Evolutionary conservation across 2,113 vertebrate genomes (phyloP), one percentile per base, ranked within the genome.

Genomic region (Gobio gobio): DNA sequence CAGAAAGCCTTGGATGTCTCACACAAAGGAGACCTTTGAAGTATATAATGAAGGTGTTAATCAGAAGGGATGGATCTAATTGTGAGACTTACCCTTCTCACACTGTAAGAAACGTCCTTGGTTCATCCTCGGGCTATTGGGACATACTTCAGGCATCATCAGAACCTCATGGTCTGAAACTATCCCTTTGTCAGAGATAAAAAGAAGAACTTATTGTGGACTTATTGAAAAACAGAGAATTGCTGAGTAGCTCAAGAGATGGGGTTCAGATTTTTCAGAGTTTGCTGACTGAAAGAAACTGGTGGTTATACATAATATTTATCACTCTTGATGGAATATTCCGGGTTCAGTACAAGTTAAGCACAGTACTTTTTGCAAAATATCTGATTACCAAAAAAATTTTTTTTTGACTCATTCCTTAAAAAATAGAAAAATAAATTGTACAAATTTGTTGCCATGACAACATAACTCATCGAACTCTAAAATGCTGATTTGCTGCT

Each of bases 11-110:
- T 82, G 82, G 70, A 86, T 82, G 86, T 85, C 72, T 86, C 87
- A 76, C 40, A 75, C 82, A 84, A 83, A 81, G 76, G 82, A 77
- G 61, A 72, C 36, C 81, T 86, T 81, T 80, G 87, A 81, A 81
- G 84, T 81, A 84, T 88, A 70, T 84, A 88, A 88, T 86, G 81
- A 81, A 86, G 75, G 82, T 78, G 72, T 86, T 77, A 81, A 84
- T 80, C 68, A 84, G 70, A 79, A 40, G 36, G 78, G 58, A 74
- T 51, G 29, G 10, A 47, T 80, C 75, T 83, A 51, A 40, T 80
- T 33, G 74, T 43, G 29, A 56, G 49, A 24, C 45, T 14, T 82
- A n/a, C 61, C 24, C 59, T 66, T 43, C 64, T 78, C n/a, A 56
- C 54, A 83, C 63, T 88, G 54, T 77, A 77, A 76, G 83, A 85